These are phyloP conservation scores for Arrhamphus sclerolepis DNA, from an alignment of 2,797 vertebrate species.

Conservation along the genomic window DNA sequence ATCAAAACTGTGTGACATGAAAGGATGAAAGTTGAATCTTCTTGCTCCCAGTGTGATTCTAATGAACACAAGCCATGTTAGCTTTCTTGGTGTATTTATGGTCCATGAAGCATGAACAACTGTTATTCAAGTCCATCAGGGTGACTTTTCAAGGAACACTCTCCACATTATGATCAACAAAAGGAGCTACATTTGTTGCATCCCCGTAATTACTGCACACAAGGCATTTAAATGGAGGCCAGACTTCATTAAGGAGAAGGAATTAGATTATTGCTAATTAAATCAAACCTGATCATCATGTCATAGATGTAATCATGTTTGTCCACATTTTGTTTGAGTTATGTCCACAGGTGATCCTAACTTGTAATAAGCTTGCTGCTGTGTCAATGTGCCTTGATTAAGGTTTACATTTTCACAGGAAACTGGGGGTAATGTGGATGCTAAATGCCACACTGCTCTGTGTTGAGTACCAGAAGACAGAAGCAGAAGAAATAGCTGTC, in stretches of 20 bases:
- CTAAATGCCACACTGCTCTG: no score
- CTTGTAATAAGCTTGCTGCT: not conserved
- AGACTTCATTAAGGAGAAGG: slow-evolving; percentile 16
- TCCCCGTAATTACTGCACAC: slow-evolving; percentile 34
- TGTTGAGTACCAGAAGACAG: no score
- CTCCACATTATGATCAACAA: slow-evolving; percentile 24
- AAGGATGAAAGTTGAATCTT: slow-evolving; percentile 22
- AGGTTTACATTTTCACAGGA: not conserved
- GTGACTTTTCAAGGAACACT: slow-evolving; percentile 17
- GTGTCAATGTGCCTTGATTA: not conserved
- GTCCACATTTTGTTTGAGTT: not conserved
- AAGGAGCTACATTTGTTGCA: slow-evolving; percentile 7
- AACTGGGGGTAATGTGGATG: no score
- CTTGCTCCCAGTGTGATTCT: slow-evolving; percentile 8
- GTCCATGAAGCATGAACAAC: slow-evolving; percentile 5
- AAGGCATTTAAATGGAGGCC: slow-evolving; percentile 6
- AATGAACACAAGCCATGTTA: slow-evolving; percentile 22
- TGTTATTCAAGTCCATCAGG: slow-evolving; percentile 15
- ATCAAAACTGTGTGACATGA: slow-evolving; percentile 13
- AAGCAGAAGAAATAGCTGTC: no score
- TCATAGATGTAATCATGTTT: slow-evolving; percentile 9
- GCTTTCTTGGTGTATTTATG: slow-evolving; percentile 28
- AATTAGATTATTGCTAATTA: slow-evolving; percentile 33
- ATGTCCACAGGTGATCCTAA: not conserved
- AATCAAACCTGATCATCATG: slow-evolving; percentile 20